Evolutionary conservation across 2,888 invertebrate species (phyloP).

Genomic region (Sclerodermus sp.): DNA sequence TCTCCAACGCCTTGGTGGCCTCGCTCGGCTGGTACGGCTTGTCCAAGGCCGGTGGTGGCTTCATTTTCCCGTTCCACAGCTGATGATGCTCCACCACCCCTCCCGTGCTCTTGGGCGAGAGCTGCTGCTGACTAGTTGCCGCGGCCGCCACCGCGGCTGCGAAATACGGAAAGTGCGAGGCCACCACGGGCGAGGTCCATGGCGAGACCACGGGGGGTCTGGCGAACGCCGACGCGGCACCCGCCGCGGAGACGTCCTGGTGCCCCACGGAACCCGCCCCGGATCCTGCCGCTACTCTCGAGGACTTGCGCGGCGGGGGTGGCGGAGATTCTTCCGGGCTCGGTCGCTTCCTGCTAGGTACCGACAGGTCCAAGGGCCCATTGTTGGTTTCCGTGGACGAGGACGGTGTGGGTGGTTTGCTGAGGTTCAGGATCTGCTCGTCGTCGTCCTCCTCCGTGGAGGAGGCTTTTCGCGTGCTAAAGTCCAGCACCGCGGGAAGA

Average conservation of each 20-base stretch:
- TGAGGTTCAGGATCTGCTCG: conserved; percentile 72
- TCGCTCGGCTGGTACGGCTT: conserved; percentile 67
- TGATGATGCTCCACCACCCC: conserved; percentile 57
- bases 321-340: conserved; percentile 68
- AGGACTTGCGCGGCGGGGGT: conserved; percentile 66
- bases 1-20: conserved; percentile 85
- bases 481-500: conserved; percentile 71
- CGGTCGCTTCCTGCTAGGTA: conserved; percentile 73
- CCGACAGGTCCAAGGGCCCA: conserved; percentile 80
- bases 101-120: conserved; percentile 70
- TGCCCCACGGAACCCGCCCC: conserved; percentile 34
- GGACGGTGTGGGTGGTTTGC: conserved; percentile 66
- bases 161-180: conserved; percentile 77
- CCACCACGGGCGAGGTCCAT: conserved; percentile 78
- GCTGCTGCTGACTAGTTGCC: conserved; percentile 63
- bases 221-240: conserved; percentile 62
- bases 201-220: conserved; percentile 72
- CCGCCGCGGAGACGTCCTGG: conserved; percentile 34
- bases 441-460: conserved; percentile 63
- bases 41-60: conserved; percentile 61
- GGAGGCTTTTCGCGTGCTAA: conserved; percentile 72
- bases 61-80: conserved; percentile 80
- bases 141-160: conserved; percentile 78
- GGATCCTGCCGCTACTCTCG: conserved; percentile 56
- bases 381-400: conserved; percentile 61